A percentile compares a stretch with the other conserved stretches of the same genome.
Conservation (phyloP, 30 jellyfish, hydroid and myxozoan species). For the Clytia hemisphaerica region DNA sequence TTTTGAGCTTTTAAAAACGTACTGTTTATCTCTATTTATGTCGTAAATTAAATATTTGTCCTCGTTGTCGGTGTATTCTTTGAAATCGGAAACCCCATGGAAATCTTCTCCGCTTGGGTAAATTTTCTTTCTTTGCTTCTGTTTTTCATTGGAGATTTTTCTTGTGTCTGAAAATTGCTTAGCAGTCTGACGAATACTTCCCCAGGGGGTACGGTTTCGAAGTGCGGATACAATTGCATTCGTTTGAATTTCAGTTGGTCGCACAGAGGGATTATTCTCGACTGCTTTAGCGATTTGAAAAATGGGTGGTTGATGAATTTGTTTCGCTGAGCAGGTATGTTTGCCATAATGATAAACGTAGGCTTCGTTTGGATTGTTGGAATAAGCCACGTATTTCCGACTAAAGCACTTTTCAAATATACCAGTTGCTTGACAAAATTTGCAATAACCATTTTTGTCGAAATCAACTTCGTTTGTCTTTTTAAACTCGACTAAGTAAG, state of each 20-base stretch:
- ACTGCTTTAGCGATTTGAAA: neutral
- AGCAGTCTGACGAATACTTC: no score
- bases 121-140: neutral
- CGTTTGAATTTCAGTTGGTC: neutral
- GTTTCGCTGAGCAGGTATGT: conserved; percentile 1
- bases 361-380: neutral
- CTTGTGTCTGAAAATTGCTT: no score
- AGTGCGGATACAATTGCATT: neutral
- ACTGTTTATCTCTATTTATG: neutral
- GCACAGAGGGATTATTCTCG: neutral
- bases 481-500: neutral
- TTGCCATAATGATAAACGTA: no score
- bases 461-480: neutral
- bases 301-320: neutral
- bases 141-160: neutral
- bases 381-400: neutral
- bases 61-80: neutral
- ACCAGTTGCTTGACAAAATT: neutral
- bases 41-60: neutral
- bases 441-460: conserved; percentile 2
- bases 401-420: neutral
- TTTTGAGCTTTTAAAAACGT: neutral
- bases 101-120: neutral
- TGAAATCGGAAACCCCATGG: neutral
- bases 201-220: neutral